Evolutionary conservation across 2,113 vertebrate species (phyloP).

Genomic region (Ranitomeya imitator): DNA sequence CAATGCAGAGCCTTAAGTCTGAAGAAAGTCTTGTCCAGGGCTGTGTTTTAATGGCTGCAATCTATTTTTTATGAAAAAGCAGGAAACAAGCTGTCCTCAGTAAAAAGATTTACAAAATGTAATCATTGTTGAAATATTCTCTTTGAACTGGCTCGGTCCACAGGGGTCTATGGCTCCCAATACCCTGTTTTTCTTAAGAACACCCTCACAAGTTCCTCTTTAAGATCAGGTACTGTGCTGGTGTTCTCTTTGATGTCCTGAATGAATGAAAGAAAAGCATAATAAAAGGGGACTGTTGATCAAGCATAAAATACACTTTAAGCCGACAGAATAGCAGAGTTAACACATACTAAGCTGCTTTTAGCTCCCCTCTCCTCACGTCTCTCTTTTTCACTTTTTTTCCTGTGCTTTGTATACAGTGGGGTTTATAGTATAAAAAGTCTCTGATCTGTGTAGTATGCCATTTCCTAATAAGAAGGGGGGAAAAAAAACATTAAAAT

Average conservation of each 20-base stretch:
- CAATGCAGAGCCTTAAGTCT: conserved; percentile 73
- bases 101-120: conserved; percentile 89
- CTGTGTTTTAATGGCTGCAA: conserved; percentile 79
- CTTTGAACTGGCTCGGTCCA: conserved; percentile 83
- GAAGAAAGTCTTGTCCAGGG: conserved; percentile 75
- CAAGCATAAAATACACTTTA: conserved; percentile 90
- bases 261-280: conserved; percentile 86
- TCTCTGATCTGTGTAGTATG: conserved; percentile 85
- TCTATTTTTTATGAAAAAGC: conserved; percentile 82
- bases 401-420: conserved; percentile 86
- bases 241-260: conserved; percentile 81
- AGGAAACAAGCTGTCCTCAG: conserved; percentile 78
- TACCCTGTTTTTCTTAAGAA: conserved; percentile 79
- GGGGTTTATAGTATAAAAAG: conserved; percentile 81
- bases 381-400: conserved; percentile 72
- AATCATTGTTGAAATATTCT: conserved; percentile 87
- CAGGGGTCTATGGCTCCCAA: conserved; percentile 82
- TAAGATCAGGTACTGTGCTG: conserved; percentile 83
- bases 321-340: conserved; percentile 86
- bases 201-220: conserved; percentile 78
- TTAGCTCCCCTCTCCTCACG: conserved; percentile 55
- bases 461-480: conserved; percentile 76
- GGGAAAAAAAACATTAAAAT: conserved; percentile 71
- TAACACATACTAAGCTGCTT: conserved; percentile 89
- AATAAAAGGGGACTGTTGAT: conserved; percentile 86